Conservation (phyloP, 2,113 vertebrate genomes). For the Daubentonia madagascariensis region DNA sequence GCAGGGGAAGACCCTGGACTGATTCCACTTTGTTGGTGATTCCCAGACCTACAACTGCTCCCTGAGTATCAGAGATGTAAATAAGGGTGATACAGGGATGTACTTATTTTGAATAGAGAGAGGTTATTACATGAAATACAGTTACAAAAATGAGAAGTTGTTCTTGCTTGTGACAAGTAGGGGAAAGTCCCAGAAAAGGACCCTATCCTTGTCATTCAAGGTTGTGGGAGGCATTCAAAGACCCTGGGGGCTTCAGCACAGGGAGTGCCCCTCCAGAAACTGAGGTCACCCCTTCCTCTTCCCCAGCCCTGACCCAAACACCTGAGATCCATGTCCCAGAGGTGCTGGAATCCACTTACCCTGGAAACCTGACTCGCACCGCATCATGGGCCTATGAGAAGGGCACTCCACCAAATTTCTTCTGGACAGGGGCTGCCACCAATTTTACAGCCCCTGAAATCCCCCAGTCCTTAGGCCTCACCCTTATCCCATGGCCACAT, state of each 20-base stretch:
- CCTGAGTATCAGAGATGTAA: background rate
- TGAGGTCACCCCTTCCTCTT: background rate
- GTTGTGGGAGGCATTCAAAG: background rate
- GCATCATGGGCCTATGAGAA: too few relatives aligned
- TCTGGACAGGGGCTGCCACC: too few relatives aligned
- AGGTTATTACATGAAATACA: background rate
- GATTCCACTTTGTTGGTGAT: background rate
- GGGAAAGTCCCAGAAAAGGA: background rate
- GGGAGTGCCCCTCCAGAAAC: background rate
- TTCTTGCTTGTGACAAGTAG: background rate
- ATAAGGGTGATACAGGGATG: background rate
- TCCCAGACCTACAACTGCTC: background rate
- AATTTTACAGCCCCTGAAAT: background rate
- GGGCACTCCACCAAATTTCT: too few relatives aligned
- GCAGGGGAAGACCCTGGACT: background rate
- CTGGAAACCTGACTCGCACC: too few relatives aligned
- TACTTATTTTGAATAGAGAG: background rate
- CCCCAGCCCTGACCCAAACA: background rate
- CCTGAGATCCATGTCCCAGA: background rate
- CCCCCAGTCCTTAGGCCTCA: background rate
- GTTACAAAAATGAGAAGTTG: background rate
- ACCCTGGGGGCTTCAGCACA: background rate
- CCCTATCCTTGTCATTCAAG: background rate
- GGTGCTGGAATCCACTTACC: too few relatives aligned
- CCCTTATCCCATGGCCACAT: background rate